Evolutionary conservation across 2,888 invertebrate genomes (phyloP).

Genomic region (Dorcus hopei): DNA sequence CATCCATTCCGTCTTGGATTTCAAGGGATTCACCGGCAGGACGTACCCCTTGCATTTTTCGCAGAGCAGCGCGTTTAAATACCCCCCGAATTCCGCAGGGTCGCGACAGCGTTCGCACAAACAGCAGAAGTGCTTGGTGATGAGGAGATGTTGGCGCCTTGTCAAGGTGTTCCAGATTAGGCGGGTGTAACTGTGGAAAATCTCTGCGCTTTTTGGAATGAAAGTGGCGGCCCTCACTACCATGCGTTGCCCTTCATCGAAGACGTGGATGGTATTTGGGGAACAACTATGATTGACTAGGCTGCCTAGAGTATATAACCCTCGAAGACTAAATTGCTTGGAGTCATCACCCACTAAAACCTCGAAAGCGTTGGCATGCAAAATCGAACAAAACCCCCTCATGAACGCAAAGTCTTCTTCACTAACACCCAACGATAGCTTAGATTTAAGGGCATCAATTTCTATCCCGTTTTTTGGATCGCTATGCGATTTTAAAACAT

Average conservation of each 20-base stretch:
- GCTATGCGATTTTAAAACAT: constrained; percentile 54
- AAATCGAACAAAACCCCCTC: constrained; percentile 56
- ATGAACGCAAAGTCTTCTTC: constrained; percentile 58
- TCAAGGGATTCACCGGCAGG: no score
- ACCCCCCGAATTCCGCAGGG: no score
- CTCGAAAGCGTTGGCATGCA: constrained; percentile 70
- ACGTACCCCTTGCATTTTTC: no score
- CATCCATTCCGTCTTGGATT: no score
- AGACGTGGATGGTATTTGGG: constrained; percentile 65
- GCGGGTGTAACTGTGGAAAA: no score
- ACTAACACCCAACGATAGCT: constrained; percentile 51
- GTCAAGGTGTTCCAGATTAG: no score
- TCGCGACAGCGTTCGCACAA: no score
- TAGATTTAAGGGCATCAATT: constrained; percentile 54
- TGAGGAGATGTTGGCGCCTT: no score
- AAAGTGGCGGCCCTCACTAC: no score
- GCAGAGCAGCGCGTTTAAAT: no score
- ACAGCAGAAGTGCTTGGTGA: no score
- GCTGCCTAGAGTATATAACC: constrained; percentile 64
- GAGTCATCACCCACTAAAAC: constrained; percentile 47
- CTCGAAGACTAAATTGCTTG: constrained; percentile 52
- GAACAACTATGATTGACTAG: constrained; percentile 69
- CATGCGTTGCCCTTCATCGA: constrained; percentile 55
- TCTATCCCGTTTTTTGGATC: constrained; percentile 56
- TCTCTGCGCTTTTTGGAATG: no score